Evolutionary conservation across 1,140 invertebrate species (phyloP).

Genomic region (Drosophila ercepeae): DNA sequence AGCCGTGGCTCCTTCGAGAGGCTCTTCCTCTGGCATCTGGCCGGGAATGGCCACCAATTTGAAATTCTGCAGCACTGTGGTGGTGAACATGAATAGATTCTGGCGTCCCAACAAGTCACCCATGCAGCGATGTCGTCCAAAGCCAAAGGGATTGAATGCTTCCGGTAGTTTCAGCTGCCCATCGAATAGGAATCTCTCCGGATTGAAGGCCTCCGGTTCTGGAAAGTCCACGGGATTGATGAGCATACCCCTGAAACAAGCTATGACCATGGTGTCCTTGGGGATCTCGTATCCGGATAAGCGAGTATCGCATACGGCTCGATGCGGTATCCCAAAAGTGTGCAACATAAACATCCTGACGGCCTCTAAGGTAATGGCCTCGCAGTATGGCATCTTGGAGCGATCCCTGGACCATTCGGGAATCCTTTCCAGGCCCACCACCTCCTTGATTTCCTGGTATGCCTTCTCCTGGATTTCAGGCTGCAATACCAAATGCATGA

Average conservation of each 20-base stretch:
- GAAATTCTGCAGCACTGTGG: constrained; percentile 91
- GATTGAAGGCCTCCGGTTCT: constrained; percentile 88
- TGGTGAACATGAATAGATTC: constrained; percentile 93
- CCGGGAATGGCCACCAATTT: constrained; percentile 88
- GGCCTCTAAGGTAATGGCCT: constrained; percentile 90
- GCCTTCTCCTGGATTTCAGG: constrained; percentile 92
- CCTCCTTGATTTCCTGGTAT: constrained; percentile 91
- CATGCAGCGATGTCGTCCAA: constrained; percentile 93
- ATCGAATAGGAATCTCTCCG: constrained; percentile 90
- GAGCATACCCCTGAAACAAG: constrained; percentile 91
- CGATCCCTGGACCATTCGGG: constrained; percentile 88
- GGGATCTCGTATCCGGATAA: constrained; percentile 90
- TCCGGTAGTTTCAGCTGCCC: constrained; percentile 89
- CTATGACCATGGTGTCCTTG: constrained; percentile 93
- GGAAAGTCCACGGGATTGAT: constrained; percentile 89
- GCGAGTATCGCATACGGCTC: constrained; percentile 88
- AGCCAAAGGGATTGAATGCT: constrained; percentile 90
- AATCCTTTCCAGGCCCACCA: constrained; percentile 88
- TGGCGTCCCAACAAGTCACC: constrained; percentile 93
- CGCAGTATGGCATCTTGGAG: constrained; percentile 88
- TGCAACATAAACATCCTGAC: constrained; percentile 91
- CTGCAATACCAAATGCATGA: constrained; percentile 90
- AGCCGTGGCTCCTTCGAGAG: constrained; percentile 90
- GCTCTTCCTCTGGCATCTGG: constrained; percentile 86
- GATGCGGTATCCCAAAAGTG: constrained; percentile 91